Conservation (phyloP, 2,113 vertebrate genomes). For the Hemicordylus capensis region DNA sequence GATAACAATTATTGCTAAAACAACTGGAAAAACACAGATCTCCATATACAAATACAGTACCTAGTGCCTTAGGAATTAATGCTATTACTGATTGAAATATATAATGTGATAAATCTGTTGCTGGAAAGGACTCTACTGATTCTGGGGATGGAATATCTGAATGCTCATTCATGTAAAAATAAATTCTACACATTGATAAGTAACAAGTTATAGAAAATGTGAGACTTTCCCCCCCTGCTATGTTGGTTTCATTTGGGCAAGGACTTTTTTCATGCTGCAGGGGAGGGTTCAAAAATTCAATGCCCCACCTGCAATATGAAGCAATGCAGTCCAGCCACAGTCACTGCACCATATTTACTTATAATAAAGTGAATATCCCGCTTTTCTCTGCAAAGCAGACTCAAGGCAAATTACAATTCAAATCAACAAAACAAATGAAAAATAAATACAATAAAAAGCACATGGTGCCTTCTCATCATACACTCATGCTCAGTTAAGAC, state of each 20-base stretch:
- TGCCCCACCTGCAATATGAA: not conserved
- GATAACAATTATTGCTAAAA: no score
- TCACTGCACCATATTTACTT: not conserved
- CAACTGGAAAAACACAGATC: rapidly evolving
- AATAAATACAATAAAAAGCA: no score
- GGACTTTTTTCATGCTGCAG: not conserved
- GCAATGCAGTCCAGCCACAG: no score
- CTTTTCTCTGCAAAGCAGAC: no score
- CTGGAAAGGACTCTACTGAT: not conserved
- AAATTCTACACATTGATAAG: not conserved
- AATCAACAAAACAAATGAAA: no score
- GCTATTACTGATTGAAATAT: not conserved
- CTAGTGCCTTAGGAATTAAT: not conserved
- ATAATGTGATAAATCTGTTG: not conserved
- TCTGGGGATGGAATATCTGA: not conserved
- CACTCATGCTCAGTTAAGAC: no score
- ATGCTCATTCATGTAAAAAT: not conserved
- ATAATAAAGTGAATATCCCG: no score
- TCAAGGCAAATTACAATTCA: no score
- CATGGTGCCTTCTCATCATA: not conserved
- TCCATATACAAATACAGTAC: not conserved
- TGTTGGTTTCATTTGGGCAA: not conserved
- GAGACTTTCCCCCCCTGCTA: not conserved
- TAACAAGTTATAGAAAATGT: not conserved
- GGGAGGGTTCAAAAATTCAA: not conserved